phyloP scores from a whole-genome alignment of 1,140 invertebrate species.

The Yoshiicerus persimilis region DNA sequence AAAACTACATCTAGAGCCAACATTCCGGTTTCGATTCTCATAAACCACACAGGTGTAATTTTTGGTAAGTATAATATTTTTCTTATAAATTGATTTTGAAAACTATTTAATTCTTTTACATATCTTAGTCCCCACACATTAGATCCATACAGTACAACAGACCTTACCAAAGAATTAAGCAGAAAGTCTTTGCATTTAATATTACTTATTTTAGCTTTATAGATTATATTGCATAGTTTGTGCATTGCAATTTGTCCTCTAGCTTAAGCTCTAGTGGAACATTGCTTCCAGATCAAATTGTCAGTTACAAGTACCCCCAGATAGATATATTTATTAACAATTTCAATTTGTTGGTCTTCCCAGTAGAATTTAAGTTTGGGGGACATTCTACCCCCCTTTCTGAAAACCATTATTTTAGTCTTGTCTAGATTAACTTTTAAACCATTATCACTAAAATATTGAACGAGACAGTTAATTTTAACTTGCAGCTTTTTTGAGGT shows the following conservation, averaged over 20 bases:
- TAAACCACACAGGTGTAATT: neutral
- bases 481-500: neutral
- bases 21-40: neutral
- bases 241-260: neutral
- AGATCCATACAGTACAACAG: neutral
- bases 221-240: neutral
- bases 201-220: neutral
- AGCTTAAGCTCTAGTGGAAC: neutral
- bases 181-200: neutral
- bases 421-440: neutral
- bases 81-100: neutral
- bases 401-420: neutral
- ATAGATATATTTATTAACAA: neutral
- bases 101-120: neutral
- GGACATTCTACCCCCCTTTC: neutral
- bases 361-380: neutral
- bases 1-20: neutral
- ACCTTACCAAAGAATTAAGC: neutral
- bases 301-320: neutral
- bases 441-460: neutral
- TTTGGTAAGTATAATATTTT: neutral
- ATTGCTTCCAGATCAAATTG: neutral
- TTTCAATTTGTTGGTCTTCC: neutral
- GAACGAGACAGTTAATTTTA: slow-evolving; percentile 22
- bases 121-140: neutral